phyloP scores from a whole-genome alignment of 2,888 invertebrate species.

The Protophormia terraenovae region DNA sequence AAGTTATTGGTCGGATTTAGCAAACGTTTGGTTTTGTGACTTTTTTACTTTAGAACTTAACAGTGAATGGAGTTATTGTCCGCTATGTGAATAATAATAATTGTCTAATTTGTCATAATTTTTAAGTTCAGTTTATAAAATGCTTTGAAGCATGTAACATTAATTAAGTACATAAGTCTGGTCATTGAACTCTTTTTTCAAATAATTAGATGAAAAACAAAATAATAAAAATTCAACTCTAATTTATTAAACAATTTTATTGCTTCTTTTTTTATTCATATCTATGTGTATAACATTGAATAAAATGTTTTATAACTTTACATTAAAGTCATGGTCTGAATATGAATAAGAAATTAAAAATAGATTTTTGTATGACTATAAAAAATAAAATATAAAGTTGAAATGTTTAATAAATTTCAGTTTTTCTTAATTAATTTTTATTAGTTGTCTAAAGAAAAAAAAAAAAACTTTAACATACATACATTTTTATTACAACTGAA shows the following conservation, averaged over 20 bases:
- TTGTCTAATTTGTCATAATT: too few relatives aligned
- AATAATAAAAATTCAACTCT: not conserved
- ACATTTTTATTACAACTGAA: not conserved
- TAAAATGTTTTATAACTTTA: not conserved
- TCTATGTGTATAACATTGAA: too few relatives aligned
- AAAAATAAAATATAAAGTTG: not conserved
- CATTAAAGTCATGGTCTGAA: not conserved
- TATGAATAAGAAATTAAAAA: not conserved
- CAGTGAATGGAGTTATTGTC: too few relatives aligned
- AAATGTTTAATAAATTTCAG: constrained; percentile 13
- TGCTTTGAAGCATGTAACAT: not conserved
- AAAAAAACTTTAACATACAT: too few relatives aligned
- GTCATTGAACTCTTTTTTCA: not conserved
- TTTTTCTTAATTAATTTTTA: constrained; percentile 40
- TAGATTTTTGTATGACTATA: not conserved
- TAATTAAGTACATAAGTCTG: not conserved
- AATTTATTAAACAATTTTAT: not conserved
- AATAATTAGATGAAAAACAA: not conserved
- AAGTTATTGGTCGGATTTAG: too few relatives aligned
- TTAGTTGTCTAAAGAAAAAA: not conserved
- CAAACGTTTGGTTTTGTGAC: too few relatives aligned
- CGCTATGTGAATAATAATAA: too few relatives aligned
- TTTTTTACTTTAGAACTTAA: too few relatives aligned
- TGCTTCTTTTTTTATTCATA: not conserved
- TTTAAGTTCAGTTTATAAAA: too few relatives aligned